Conservation (phyloP, 2,888 invertebrate species). For the Netelia melanura region DNA sequence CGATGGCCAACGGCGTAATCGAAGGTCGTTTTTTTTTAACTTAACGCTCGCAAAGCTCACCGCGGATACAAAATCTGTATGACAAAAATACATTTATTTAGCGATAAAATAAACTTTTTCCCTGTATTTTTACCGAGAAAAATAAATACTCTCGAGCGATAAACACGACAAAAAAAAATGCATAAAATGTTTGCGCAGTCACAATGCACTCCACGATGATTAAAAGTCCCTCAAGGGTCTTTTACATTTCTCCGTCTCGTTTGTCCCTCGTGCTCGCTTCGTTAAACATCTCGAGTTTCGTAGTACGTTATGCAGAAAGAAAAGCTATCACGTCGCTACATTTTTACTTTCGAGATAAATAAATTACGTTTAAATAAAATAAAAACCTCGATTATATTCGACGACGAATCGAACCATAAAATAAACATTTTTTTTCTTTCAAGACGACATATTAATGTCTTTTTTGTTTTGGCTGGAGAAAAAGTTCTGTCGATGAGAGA, state of each 20-base stretch:
- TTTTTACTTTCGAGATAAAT: no score
- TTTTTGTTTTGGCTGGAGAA: neutral
- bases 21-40: slow-evolving; percentile 5
- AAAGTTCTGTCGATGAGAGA: neutral
- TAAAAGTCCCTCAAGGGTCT: neutral
- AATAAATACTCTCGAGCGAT: neutral
- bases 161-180: neutral
- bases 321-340: no score
- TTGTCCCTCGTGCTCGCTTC: no score
- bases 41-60: slow-evolving; percentile 2
- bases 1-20: slow-evolving; percentile 32
- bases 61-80: slow-evolving; percentile 6
- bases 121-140: neutral
- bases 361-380: no score
- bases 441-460: no score
- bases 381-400: no score
- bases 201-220: neutral
- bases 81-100: neutral
- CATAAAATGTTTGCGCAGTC: neutral
- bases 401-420: no score
- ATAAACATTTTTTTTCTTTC: no score
- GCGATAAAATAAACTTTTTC: neutral
- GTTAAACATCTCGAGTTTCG: no score
- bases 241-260: no score
- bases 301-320: no score